Base-by-base conservation (phyloP, 2,888 invertebrate species). In the Limenitis camilla region DNA sequence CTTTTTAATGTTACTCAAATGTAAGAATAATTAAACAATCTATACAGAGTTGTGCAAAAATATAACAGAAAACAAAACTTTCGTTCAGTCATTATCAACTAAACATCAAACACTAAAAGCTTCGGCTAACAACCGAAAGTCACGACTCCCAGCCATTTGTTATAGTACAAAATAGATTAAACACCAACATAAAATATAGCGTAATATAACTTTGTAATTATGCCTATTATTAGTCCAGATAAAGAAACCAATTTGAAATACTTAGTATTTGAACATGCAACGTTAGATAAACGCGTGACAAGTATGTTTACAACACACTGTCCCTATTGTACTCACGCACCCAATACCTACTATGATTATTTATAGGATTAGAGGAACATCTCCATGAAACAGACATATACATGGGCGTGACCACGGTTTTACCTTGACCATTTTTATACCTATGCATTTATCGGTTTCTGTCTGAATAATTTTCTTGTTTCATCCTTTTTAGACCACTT, bases 71-170 rank as follows among this genome's bases (percentile, higher is more conserved):
- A 49, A 52, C 40, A 10, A 35, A 49, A 53, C 28, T 43, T 55
- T 55, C 30, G 35, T 41, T 46, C 35, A 35, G 31, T 35, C 6
- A 40, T 52, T 53, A 51, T 54, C 48, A 49, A 49, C 47, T 35
- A 51, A 49, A 38, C 47, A 53, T 53, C 47, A 53, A 53, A 42
- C 44, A 35, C 41, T 54, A 51, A 56, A 53, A 51, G 50, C 33
- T 48, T 47, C 6, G 27, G 32, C 41, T 56, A 60, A 60, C 58
- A 49, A 42, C 58, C 52, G 30, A 42, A 53, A 59, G 61, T 55
- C 61, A 61, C 63, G 60, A 60, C 39, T 47, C n/a, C 11, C 29
- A 40, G 49, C 39, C 47, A 52, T 56, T 58, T 55, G 52, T 61
- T 56, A 40, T 47, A 51, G 39, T 53, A 52, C 42, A 53, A 56